A percentile compares a stretch with the other conserved stretches of the same genome.
These are phyloP conservation scores for Stenodera caucasica DNA, from an alignment of 2,888 invertebrate species.

Conservation along the genomic window DNA sequence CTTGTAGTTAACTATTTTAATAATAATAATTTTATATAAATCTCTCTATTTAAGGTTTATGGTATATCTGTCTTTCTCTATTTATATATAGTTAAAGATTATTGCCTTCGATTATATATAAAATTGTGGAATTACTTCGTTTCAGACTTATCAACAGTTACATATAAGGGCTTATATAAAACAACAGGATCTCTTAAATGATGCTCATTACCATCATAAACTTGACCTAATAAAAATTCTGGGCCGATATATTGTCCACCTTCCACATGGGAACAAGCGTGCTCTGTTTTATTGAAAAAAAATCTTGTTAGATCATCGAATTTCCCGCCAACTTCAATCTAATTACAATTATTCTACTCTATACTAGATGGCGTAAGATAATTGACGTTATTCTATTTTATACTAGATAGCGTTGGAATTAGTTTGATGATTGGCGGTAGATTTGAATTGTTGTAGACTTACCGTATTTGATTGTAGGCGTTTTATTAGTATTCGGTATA, in stretches of 20 bases:
- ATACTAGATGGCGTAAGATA: too few relatives aligned
- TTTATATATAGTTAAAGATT: neutral
- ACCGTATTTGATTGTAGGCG: slow-evolving; percentile 68
- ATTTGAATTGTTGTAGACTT: too few relatives aligned
- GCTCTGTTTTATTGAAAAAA: slow-evolving; percentile 58
- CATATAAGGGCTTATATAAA: slow-evolving; percentile 68
- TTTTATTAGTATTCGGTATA: slow-evolving; percentile 65
- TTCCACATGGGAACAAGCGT: slow-evolving; percentile 71
- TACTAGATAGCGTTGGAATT: too few relatives aligned
- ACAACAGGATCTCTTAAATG: slow-evolving; percentile 61
- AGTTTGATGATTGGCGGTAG: too few relatives aligned
- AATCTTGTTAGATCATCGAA: neutral
- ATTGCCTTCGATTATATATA: slow-evolving; percentile 2
- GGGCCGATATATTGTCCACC: slow-evolving; percentile 77
- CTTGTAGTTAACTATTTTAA: neutral
- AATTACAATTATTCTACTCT: too few relatives aligned
- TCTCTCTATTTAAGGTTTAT: neutral
- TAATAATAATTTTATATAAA: neutral
- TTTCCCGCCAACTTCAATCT: too few relatives aligned
- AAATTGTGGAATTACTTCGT: slow-evolving; percentile 29
- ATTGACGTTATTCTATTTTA: slow-evolving; percentile 7
- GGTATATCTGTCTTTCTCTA: too few relatives aligned
- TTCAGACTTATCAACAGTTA: slow-evolving; percentile 54
- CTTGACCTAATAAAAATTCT: slow-evolving; percentile 77
- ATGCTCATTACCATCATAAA: slow-evolving; percentile 69